Evolutionary conservation across 2,113 vertebrate genomes (phyloP).

Genomic region (Oreochromis niloticus): DNA sequence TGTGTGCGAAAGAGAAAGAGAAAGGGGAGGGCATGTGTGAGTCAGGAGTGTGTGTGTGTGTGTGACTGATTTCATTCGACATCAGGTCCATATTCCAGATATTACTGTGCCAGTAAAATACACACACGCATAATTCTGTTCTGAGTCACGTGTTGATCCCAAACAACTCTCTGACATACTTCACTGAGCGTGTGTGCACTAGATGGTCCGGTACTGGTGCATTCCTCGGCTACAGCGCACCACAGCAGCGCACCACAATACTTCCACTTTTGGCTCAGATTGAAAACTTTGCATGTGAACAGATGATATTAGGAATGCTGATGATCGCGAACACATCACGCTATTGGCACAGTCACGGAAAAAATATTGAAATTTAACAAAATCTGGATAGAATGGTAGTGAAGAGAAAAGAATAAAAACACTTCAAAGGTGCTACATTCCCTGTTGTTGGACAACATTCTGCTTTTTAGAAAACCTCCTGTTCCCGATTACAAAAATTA

Average conservation of each 20-base stretch:
- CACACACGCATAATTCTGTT: conserved; percentile 1
- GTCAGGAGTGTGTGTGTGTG: neutral
- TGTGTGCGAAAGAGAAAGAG: neutral
- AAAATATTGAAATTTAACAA: neutral
- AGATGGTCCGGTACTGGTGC: neutral
- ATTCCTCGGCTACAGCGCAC: neutral
- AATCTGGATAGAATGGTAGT: neutral
- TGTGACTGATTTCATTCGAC: conserved; percentile 8
- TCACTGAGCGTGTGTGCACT: neutral
- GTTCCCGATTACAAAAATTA: neutral
- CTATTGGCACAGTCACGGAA: neutral
- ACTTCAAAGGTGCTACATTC: neutral
- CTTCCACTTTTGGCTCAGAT: neutral
- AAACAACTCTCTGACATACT: neutral
- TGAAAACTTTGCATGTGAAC: neutral
- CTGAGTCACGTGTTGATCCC: conserved; percentile 29
- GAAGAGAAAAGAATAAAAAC: neutral
- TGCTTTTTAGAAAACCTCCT: neutral
- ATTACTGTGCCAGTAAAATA: neutral
- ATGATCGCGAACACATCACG: neutral
- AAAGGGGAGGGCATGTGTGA: neutral
- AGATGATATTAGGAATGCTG: neutral
- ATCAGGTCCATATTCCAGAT: conserved; percentile 8
- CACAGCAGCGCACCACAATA: neutral
- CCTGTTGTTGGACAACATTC: neutral